phyloP scores from a whole-genome alignment of 2,113 vertebrate species.

The Ibidorhyncha struthersii region DNA sequence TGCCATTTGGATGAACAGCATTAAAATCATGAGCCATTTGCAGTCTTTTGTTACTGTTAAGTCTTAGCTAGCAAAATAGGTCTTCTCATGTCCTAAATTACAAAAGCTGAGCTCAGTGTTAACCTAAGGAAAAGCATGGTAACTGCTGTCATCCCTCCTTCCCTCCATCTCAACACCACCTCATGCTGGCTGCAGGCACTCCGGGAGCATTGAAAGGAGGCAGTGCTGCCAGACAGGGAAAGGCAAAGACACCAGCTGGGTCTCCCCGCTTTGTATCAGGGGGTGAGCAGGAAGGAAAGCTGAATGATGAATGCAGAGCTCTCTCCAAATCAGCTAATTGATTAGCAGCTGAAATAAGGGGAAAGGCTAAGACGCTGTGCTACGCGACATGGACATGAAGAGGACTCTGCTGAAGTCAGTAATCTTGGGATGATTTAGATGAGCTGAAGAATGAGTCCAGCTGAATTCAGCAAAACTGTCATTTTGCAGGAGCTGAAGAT shows the following conservation, averaged over 20 bases:
- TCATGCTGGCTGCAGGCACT: background rate
- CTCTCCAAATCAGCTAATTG: background rate
- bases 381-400: background rate
- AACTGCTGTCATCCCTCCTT: background rate
- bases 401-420: background rate
- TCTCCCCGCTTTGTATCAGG: background rate
- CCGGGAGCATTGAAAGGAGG: fast-evolving
- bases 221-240: fast-evolving
- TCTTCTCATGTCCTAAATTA: background rate
- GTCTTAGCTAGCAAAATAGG: background rate
- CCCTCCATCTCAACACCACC: background rate
- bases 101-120: background rate
- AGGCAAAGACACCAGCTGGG: background rate
- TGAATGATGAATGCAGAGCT: background rate
- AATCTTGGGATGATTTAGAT: background rate
- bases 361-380: background rate
- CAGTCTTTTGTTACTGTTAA: background rate
- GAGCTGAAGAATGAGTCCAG: background rate
- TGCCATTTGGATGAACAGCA: background rate
- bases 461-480: background rate
- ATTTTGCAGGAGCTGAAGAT: background rate
- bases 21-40: background rate
- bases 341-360: background rate
- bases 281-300: background rate
- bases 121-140: background rate